Percentiles rank a stretch among this genome's conserved stretches.
Conservation (phyloP, 2,113 vertebrate genomes). For the Chrysemys picta region DNA sequence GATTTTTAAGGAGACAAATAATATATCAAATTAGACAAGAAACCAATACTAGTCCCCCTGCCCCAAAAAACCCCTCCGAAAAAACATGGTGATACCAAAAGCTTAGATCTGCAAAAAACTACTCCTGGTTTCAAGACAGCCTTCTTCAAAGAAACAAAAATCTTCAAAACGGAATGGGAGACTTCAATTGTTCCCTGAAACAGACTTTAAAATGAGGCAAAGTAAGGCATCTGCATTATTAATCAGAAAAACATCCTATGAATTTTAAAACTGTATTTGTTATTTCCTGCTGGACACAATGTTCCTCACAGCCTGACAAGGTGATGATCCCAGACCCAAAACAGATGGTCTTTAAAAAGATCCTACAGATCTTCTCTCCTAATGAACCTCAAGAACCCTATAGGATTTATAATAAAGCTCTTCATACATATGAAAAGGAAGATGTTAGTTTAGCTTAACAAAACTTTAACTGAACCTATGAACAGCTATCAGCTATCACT, state of each 20-base stretch:
- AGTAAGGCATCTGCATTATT: constrained; percentile 74
- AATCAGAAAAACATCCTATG: constrained; percentile 50
- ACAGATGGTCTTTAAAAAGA: constrained; percentile 78
- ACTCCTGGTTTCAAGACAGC: constrained; percentile 48
- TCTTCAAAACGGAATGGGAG: constrained; percentile 57
- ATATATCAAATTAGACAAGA: constrained; percentile 34
- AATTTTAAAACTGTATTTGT: constrained; percentile 70
- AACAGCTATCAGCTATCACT: constrained; percentile 57
- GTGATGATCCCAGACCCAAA: constrained; percentile 67
- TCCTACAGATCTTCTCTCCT: constrained; percentile 62
- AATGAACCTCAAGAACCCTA: constrained; percentile 72
- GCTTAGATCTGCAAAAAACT: constrained; percentile 60
- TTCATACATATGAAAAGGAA: constrained; percentile 71
- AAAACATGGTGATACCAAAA: constrained; percentile 37
- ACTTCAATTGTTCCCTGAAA: constrained; percentile 67
- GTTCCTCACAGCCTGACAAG: constrained; percentile 63
- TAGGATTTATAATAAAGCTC: constrained; percentile 64
- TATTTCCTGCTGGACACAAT: constrained; percentile 61
- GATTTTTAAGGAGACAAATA: constrained; percentile 68
- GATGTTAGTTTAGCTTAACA: constrained; percentile 42
- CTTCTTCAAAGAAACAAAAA: constrained; percentile 74
- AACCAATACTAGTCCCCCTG: background rate
- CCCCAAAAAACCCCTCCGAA: background rate
- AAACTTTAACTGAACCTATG: constrained; percentile 42
- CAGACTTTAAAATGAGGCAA: constrained; percentile 64